Base-by-base conservation (phyloP, 2,113 vertebrate genomes). In the Xiphophorus couchianus region DNA sequence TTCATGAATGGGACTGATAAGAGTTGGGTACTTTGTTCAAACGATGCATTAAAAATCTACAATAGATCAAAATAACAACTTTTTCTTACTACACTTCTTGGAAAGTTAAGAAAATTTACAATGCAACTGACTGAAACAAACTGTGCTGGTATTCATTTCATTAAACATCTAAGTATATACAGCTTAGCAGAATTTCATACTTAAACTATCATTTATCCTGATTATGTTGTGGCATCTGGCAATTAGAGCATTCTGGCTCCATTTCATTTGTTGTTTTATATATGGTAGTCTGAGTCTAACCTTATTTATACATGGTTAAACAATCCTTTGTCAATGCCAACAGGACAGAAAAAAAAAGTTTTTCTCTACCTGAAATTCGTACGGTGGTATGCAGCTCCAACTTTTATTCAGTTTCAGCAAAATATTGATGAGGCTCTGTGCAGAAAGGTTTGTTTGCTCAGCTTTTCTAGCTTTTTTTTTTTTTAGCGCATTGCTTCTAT, bases 331-430 rank as follows among this genome's bases (percentile, higher is more conserved):
- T 8, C 31, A 63, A 15, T 48, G 51, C 51, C 19, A 58, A 25
- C 2, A 8, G 51, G 51, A n/a, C 22, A 58, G 51, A 58, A 58
- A 58, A 58, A 58, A 35, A 58, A 58, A n/a, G 28, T 69, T 62
- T 66, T 69, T 66, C 66, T 5, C 62, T 62, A 13, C n/a, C 29
- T 62, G 37, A 17, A 7, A 58, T 62, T 68, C 22, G 22, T 66
- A 48, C 29, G 15, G 11, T 35, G 27, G 62, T 29, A 17, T 3
- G 0, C 17, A 17, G 33, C 1, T 33, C 68, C 44, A 65, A 71
- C 61, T 69, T 77, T 63, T 48, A 33, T 65, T 35, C 61, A 58
- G 68, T 0, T 35, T 77, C 67, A 64, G 42, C 67, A 35, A 4
- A 64, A 39, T 58, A 62, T 28, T 58, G 37, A 44, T 62, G 29